Conservation (phyloP, 2,113 vertebrate species). For the Otus sunia region DNA sequence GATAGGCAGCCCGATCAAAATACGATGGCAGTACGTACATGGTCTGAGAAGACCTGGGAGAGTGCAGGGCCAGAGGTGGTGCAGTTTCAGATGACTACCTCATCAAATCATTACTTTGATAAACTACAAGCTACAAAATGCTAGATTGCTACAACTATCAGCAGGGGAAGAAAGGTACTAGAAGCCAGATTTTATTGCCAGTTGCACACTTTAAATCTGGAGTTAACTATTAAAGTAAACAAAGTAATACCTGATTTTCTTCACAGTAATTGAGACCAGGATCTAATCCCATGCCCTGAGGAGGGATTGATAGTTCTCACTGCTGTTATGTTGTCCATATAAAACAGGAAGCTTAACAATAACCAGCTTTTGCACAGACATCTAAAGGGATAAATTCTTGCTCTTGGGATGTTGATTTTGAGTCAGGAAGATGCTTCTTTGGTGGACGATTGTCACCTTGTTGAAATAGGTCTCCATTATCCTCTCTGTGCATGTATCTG, state of each 20-base stretch:
- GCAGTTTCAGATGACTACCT: not conserved
- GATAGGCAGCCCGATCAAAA: not conserved
- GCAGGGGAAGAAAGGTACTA: not conserved
- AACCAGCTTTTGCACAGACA: not conserved
- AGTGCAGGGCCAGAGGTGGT: not conserved
- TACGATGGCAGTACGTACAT: not conserved
- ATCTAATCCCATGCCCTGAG: slow-evolving; percentile 10
- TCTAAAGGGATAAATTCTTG: not conserved
- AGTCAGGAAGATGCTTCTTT: not conserved
- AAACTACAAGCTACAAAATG: not conserved
- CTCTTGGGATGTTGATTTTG: not conserved
- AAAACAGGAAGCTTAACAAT: not conserved
- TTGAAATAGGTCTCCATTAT: slow-evolving; percentile 3
- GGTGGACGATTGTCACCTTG: not conserved
- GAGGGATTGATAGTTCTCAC: not conserved
- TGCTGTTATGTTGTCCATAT: not conserved
- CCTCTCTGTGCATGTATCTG: not conserved
- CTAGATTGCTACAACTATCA: not conserved
- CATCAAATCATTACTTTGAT: not conserved
- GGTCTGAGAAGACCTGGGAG: not conserved
- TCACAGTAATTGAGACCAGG: not conserved
- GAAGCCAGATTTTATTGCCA: not conserved
- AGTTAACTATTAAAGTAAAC: slow-evolving; percentile 23
- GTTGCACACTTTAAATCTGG: not conserved
- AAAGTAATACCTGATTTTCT: slow-evolving; percentile 30